Evolutionary conservation across 2,113 vertebrate genomes (phyloP).

Genomic region (Istiophorus platypterus): DNA sequence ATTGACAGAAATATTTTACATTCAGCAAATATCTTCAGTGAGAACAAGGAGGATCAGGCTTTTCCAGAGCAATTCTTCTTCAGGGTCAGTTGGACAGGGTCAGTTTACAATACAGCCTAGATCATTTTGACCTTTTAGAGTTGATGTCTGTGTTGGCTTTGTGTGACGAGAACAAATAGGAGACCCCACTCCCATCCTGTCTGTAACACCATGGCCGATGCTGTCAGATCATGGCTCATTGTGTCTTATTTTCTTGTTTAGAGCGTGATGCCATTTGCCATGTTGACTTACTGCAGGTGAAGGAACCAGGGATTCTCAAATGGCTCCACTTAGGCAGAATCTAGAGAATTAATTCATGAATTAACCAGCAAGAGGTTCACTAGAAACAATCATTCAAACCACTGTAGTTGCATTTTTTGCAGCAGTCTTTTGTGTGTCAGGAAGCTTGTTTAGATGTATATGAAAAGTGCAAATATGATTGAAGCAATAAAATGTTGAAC

Average conservation of each 20-base stretch:
- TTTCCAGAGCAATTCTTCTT: slow-evolving; percentile 6
- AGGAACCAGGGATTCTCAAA: background rate
- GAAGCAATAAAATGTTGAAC: background rate
- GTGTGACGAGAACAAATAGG: background rate
- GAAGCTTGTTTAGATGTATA: background rate
- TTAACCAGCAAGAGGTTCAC: no score
- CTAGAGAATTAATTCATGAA: no score
- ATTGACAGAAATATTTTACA: slow-evolving; percentile 33
- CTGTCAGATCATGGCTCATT: background rate
- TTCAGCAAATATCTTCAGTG: slow-evolving; percentile 29
- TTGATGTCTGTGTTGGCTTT: background rate
- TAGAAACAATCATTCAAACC: no score
- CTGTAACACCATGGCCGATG: background rate
- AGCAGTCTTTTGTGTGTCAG: background rate
- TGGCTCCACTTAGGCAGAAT: background rate
- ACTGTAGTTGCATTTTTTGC: no score
- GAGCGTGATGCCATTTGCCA: background rate
- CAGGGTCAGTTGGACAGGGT: slow-evolving; percentile 15
- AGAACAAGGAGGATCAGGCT: background rate
- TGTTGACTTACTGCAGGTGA: no score
- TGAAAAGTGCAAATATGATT: background rate
- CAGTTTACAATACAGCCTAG: background rate
- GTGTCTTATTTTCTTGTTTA: background rate
- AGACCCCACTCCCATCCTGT: background rate
- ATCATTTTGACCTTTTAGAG: slow-evolving; percentile 8